Evolutionary conservation across 2,113 vertebrate species (phyloP).

Genomic region (Tympanuchus pallidicinctus): DNA sequence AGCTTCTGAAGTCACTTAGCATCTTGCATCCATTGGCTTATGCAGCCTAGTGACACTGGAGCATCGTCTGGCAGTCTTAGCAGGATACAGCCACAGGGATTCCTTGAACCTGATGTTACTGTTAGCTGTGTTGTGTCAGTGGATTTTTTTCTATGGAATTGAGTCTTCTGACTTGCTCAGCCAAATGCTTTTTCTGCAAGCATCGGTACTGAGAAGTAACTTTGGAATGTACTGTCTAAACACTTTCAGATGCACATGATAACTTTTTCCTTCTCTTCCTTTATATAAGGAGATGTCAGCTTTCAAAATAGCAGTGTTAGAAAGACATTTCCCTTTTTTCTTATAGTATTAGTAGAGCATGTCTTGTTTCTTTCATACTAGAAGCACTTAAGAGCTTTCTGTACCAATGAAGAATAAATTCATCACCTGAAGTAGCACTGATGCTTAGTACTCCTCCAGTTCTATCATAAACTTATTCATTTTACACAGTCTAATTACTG

Average conservation of each 20-base stretch:
- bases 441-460: not conserved
- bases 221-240: not conserved
- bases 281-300: not conserved
- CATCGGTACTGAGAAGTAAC: not conserved
- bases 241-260: not conserved
- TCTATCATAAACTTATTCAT: not conserved
- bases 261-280: not conserved
- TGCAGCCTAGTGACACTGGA: not conserved
- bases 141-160: conserved; percentile 14
- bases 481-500: not conserved
- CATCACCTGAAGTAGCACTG: not conserved
- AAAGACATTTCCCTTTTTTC: not conserved
- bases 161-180: conserved; percentile 8
- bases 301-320: not conserved
- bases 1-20: not conserved
- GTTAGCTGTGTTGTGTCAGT: not conserved
- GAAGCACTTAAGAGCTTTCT: not conserved
- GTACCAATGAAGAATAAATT: not conserved
- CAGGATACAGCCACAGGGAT: not conserved
- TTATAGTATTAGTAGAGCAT: not conserved
- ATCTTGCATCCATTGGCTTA: not conserved
- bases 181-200: not conserved
- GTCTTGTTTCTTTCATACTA: not conserved
- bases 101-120: conserved; percentile 19
- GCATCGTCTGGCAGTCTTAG: not conserved